Conservation (phyloP, 2,113 vertebrate species). For the Cyprinodon brontotheroides region DNA sequence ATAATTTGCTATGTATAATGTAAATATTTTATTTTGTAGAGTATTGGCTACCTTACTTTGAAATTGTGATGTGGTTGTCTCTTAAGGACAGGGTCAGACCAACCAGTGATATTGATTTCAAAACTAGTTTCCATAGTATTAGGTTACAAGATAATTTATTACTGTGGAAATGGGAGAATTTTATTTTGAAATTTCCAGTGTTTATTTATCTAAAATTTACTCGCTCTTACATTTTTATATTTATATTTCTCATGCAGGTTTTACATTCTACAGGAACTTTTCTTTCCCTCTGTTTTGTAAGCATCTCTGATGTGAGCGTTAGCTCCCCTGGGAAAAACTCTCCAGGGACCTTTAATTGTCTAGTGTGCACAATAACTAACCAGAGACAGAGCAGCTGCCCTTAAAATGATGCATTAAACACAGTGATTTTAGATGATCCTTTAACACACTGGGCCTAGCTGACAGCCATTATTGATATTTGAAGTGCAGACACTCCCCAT, state of each 20-base stretch:
- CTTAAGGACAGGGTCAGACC: too few species aligned
- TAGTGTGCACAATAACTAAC: slow-evolving; percentile 81
- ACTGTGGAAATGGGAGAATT: too few species aligned
- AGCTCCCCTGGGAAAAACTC: slow-evolving; percentile 44
- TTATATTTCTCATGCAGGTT: background rate
- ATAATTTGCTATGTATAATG: too few species aligned
- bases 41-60: too few species aligned
- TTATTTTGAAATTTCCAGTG: too few species aligned
- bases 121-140: too few species aligned
- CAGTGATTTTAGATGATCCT: slow-evolving; percentile 81
- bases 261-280: background rate
- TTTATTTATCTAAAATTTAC: too few species aligned
- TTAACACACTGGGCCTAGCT: slow-evolving; percentile 58
- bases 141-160: too few species aligned
- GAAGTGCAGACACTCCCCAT: slow-evolving; percentile 59
- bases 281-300: slow-evolving; percentile 11
- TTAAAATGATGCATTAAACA: slow-evolving; percentile 80
- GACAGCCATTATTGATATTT: slow-evolving; percentile 69
- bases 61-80: too few species aligned
- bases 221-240: background rate
- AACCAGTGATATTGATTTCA: too few species aligned
- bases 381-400: slow-evolving; percentile 75
- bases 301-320: slow-evolving; percentile 40
- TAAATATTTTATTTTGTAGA: too few species aligned
- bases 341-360: slow-evolving; percentile 76